Evolutionary conservation across 2,113 vertebrate species (phyloP).

Genomic region (Amphilophus citrinellus): DNA sequence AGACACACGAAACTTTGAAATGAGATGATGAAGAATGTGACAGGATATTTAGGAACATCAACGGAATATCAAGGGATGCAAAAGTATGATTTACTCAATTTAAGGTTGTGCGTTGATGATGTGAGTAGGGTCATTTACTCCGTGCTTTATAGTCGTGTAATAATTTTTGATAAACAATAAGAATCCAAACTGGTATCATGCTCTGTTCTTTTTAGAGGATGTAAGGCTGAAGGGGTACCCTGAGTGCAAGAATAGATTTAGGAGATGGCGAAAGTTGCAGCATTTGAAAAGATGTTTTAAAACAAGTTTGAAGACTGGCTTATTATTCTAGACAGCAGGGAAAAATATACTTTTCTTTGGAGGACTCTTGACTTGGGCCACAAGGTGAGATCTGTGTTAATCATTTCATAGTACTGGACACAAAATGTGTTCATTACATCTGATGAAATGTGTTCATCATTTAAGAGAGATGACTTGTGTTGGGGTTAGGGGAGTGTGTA

Average conservation of each 20-base stretch:
- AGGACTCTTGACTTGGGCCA: not conserved
- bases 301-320: not conserved
- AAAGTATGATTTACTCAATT: not conserved
- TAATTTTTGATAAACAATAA: not conserved
- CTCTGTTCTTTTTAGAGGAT: not conserved
- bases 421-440: too few relatives aligned
- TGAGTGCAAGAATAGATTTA: not conserved
- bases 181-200: not conserved
- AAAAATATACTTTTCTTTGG: not conserved
- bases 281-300: not conserved
- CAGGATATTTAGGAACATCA: not conserved
- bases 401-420: not conserved
- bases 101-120: not conserved
- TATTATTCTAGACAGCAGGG: not conserved
- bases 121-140: not conserved
- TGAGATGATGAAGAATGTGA: not conserved
- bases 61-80: not conserved
- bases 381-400: fast-evolving
- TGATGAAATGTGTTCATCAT: not conserved
- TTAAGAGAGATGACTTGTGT: too few relatives aligned
- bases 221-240: not conserved
- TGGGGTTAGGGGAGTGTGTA: too few relatives aligned
- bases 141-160: not conserved
- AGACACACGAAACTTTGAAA: not conserved
- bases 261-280: not conserved